A percentile compares a stretch with the other conserved stretches of the same genome.
phyloP scores from a whole-genome alignment of 2,113 vertebrate species.

The Acrocephalus arundinaceus region DNA sequence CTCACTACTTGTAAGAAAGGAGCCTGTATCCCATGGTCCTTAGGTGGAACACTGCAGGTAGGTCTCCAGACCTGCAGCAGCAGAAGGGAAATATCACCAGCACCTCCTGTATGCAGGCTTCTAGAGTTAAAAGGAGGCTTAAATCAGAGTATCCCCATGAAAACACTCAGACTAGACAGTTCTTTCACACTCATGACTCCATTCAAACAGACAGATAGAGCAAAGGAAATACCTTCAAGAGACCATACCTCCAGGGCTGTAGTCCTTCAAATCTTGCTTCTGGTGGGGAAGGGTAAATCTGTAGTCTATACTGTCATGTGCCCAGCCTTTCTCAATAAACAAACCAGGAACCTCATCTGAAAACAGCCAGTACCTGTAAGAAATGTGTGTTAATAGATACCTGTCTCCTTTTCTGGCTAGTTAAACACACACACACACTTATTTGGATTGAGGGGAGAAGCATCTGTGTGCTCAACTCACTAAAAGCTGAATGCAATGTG shows the following conservation, averaged over 20 bases:
- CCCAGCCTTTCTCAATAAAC: slow-evolving; percentile 97
- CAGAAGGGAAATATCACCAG: not conserved
- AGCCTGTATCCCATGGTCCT: not conserved
- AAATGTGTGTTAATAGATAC: not conserved
- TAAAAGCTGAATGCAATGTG: not conserved
- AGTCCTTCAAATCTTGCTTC: slow-evolving; percentile 68
- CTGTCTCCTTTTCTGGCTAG: not conserved
- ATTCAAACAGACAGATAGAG: not conserved
- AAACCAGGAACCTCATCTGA: slow-evolving; percentile 94
- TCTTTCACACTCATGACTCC: not conserved
- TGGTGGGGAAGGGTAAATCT: slow-evolving; percentile 81
- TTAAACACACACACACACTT: not conserved
- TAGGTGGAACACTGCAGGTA: not conserved
- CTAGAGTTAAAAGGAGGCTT: not conserved
- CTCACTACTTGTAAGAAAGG: not conserved
- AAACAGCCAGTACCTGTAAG: slow-evolving; percentile 94
- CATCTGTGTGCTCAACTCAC: not conserved
- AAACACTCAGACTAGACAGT: not conserved
- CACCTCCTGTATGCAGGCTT: not conserved
- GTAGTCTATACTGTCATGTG: slow-evolving; percentile 92
- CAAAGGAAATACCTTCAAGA: not conserved
- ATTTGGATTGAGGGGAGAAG: not conserved
- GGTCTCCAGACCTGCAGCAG: not conserved
- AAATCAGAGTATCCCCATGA: not conserved
- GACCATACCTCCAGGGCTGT: slow-evolving; percentile 63